Base-by-base conservation (phyloP, 2,888 invertebrate genomes). In the Cerastis leucographa region DNA sequence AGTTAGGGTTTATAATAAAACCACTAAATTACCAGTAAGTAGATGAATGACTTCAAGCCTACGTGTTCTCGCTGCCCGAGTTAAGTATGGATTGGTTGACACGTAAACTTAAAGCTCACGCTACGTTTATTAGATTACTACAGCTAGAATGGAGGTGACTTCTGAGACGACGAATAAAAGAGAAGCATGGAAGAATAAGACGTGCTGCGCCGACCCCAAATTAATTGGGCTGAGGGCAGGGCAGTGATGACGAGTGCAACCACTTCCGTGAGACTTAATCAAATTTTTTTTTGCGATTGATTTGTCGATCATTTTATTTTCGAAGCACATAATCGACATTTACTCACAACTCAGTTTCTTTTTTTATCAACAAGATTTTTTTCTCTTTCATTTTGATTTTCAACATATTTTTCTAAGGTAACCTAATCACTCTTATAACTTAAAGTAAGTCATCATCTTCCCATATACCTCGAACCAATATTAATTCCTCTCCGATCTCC, bases 401-500 rank as follows among this genome's bases (percentile, higher is more conserved):
- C 1, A 25, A 6, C 14, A 25, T 2, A 8, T 29, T 29, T 61
- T 29, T 35, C 9, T 9, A 1, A 42, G 1, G 7, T n/a, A 0
- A 62, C 7, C 1, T 64, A n/a, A 42, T 42, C 42, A 64, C n/a
- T n/a, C 2, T 42, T 42, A 42, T 17, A 8, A 7, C 17, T 12
- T 40, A 14, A 42, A 25, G n/a, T 11, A 4, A n/a, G 42, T n/a
- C 14, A 42, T 64, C 42, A n/a, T 64, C 12, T 11, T 1, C n/a
- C 17, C 25, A 9, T 42, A 7, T 65, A 64, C 46, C 17, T 59
- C 42, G 29, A 35, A 29, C 66, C 85, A 81, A 78, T 81, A 85
- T 84, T 81, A 84, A 84, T 85, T 84, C 74, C 78, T 80, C 76
- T 66, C 40, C 72, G 62, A 73, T 83, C 62, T 78, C 72, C 59